Conservation (phyloP, 1,140 invertebrate genomes). For the Lordiphosa mommai region DNA sequence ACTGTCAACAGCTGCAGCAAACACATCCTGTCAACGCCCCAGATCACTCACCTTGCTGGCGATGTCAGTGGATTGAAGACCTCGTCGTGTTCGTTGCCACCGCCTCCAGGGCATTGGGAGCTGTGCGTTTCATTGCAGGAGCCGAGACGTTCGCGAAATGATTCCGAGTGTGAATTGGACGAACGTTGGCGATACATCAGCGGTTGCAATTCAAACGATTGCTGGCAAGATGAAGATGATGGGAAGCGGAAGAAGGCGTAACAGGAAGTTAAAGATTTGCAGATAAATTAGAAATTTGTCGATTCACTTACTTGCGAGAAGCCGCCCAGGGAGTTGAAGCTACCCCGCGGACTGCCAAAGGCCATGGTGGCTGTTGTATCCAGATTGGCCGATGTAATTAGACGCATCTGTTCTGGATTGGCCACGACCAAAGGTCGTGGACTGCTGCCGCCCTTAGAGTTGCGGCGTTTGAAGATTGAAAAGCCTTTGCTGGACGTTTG, state of each 20-base stretch:
- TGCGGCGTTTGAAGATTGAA: constrained; percentile 72
- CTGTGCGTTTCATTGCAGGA: constrained; percentile 74
- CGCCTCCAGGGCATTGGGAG: constrained; percentile 59
- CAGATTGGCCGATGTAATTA: constrained; percentile 77
- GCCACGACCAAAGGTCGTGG: constrained; percentile 43
- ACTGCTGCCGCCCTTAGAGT: constrained; percentile 74
- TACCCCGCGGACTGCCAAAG: constrained; percentile 72
- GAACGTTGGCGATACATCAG: constrained; percentile 68
- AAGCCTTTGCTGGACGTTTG: constrained; percentile 67
- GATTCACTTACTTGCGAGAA: constrained; percentile 67
- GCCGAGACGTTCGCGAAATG: constrained; percentile 71
- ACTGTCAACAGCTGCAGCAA: constrained; percentile 75
- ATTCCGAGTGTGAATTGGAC: constrained; percentile 71
- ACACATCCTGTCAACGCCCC: constrained; percentile 50
- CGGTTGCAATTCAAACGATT: constrained; percentile 77
- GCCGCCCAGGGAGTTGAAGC: constrained; percentile 72
- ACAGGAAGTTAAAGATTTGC: constrained; percentile 49
- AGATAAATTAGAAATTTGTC: constrained; percentile 46
- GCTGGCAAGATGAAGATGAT: constrained; percentile 30
- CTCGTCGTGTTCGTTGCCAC: constrained; percentile 52
- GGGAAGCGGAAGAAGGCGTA: constrained; percentile 28
- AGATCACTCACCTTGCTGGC: constrained; percentile 64
- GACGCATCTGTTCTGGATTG: constrained; percentile 70
- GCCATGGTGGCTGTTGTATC: constrained; percentile 69
- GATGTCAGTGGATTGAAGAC: constrained; percentile 62